Evolutionary conservation across 2,797 vertebrate species (phyloP), one percentile per base, ranked within the genome.

Genomic region (Danio jaintianensis): DNA sequence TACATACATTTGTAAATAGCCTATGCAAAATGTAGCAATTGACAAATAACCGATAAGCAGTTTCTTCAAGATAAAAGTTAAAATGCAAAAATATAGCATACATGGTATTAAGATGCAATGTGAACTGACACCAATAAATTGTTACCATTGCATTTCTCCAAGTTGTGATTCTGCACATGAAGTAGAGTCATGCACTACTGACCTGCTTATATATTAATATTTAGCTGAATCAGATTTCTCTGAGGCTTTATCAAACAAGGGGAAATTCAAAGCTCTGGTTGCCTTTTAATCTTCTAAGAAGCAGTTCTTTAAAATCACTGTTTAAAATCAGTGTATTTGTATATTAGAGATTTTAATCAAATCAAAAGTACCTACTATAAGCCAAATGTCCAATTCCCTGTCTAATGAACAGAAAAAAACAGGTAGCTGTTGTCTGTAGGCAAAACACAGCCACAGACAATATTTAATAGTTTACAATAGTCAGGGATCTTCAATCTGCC

Each of bases 41-140:
- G 64, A 53, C 16, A 68, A 53, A 36, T 18, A 56, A 29, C 12
- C 72, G 0, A 29, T 36, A 61, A 55, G 5, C 8, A n/a, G 15
- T 22, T 5, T 58, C 12, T 58, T 45, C 13, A 72, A 7, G 7
- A 53, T 55, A 3, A 48, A 48, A 50, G 16, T 16, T 29, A 45
- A 8, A 13, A 58, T 40, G 1, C 9, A 18, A 66, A 66, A 12
- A 47, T 15, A 45, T 45, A 7, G 3, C 3, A 53, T 6, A 40
- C 50, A 20, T 36, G 22, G 43, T 48, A 48, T 29, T 48, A 70
- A n/a, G 53, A 70, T 64, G 64, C n/a, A 18, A 64, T 64, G 6
- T 64, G 42, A 11, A 12, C 45, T 64, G 45, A 64, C 10, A 66
- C 6, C 3, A 66, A 18, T 66, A 12, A 29, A 22, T 8, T 13